These are phyloP conservation scores for Nestor notabilis DNA, from an alignment of 2,113 vertebrate species.

Conservation along the genomic window DNA sequence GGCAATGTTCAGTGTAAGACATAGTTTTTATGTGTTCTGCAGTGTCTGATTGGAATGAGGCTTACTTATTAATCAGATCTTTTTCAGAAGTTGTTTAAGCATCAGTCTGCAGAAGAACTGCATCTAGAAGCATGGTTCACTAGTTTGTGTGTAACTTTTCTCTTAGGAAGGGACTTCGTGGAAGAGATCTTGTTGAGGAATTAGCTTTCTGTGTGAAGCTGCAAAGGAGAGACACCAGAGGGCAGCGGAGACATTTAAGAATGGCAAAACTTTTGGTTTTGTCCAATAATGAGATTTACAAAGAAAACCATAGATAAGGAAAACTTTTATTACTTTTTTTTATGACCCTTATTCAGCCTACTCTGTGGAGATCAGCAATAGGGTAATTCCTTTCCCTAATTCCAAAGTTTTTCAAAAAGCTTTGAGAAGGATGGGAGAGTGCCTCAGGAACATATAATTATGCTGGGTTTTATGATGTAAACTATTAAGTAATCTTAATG, in stretches of 20 bases:
- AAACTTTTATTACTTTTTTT: not conserved
- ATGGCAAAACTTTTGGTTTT: not conserved
- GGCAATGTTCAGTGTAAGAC: not conserved
- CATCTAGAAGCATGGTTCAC: accelerated
- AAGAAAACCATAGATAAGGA: not conserved
- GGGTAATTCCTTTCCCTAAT: not conserved
- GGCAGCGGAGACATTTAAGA: not conserved
- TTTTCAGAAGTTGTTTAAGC: not conserved
- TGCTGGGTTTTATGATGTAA: not conserved
- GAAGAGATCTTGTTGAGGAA: not conserved
- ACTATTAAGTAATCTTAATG: not conserved
- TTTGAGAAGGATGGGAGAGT: not conserved
- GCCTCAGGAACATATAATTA: not conserved
- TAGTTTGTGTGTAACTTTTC: accelerated
- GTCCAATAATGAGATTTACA: not conserved
- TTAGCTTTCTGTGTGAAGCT: not conserved
- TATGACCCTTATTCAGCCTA: not conserved
- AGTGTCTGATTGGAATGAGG: not conserved
- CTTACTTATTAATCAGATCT: not conserved
- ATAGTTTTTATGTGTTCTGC: not conserved
- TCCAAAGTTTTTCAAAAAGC: not conserved
- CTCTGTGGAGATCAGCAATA: not conserved
- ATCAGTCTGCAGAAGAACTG: not conserved
- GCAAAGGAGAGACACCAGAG: not conserved
- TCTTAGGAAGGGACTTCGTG: accelerated